Evolutionary conservation across 2,113 vertebrate species (phyloP).

Genomic region (Syngnathus typhle): DNA sequence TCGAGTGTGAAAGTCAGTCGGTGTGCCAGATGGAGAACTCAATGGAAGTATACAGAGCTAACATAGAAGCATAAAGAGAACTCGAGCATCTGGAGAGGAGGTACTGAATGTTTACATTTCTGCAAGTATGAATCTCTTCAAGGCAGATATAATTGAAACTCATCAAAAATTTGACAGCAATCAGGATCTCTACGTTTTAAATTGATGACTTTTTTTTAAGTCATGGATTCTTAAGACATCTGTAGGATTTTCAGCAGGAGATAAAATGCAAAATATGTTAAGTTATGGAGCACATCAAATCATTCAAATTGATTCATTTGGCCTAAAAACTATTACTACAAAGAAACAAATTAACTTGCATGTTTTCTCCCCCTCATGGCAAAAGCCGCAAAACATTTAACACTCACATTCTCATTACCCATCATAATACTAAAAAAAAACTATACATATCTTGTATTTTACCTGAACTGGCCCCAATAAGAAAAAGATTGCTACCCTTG

Average conservation of each 20-base stretch:
- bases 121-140: background rate
- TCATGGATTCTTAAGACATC: background rate
- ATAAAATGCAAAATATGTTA: no score
- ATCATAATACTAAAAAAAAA: background rate
- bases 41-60: background rate
- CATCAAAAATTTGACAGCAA: no score
- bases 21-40: background rate
- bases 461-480: background rate
- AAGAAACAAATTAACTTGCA: background rate
- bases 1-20: background rate
- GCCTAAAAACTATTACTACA: background rate
- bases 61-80: background rate
- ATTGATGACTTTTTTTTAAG: background rate
- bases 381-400: background rate
- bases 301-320: background rate
- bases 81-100: background rate
- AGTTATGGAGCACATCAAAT: no score
- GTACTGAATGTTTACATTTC: background rate
- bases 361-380: background rate
- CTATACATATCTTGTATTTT: background rate
- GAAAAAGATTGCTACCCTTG: background rate
- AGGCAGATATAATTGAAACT: background rate
- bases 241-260: no score
- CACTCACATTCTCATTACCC: background rate
- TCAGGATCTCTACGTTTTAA: background rate